These are phyloP conservation scores for Ctenicera cuprea DNA, from an alignment of 2,888 invertebrate species.

Conservation along the genomic window DNA sequence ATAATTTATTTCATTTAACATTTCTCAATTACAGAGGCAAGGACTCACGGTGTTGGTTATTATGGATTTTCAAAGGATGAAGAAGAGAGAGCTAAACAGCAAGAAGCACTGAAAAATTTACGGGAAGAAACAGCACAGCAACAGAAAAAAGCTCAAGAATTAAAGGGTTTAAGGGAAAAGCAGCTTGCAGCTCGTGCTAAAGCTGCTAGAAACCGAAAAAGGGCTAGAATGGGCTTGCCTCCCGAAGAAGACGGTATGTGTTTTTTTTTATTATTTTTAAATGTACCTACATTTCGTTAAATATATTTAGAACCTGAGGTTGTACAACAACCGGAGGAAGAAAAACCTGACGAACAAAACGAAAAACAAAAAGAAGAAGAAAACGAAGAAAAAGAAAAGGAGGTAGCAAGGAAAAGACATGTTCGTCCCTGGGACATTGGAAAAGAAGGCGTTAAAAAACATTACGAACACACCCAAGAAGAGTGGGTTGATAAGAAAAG, in stretches of 20 bases:
- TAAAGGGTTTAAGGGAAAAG: constrained; percentile 78
- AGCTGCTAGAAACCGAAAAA: constrained; percentile 84
- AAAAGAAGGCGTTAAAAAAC: constrained; percentile 77
- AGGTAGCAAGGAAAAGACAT: constrained; percentile 75
- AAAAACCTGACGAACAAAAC: constrained; percentile 68
- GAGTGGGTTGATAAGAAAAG: constrained; percentile 87
- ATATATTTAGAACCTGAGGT: constrained; percentile 45
- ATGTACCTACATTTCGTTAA: not conserved
- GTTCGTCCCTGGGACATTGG: constrained; percentile 85
- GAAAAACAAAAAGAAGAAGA: constrained; percentile 60
- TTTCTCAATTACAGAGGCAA: constrained; percentile 81
- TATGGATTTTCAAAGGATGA: constrained; percentile 94
- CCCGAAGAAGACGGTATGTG: constrained; percentile 69
- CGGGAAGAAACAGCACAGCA: constrained; percentile 82
- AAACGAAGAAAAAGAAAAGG: constrained; percentile 73
- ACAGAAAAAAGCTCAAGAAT: constrained; percentile 79
- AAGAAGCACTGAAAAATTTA: constrained; percentile 83
- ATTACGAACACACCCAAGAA: constrained; percentile 81
- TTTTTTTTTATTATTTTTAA: constrained; percentile 8
- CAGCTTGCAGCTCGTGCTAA: constrained; percentile 82
- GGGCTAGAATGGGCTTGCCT: constrained; percentile 83
- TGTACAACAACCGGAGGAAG: constrained; percentile 47
- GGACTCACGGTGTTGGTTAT: constrained; percentile 94
- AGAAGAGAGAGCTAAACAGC: constrained; percentile 84
- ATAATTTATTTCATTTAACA: too few relatives aligned